Base-by-base conservation (phyloP, 2,797 vertebrate genomes). In the Channa striata region DNA sequence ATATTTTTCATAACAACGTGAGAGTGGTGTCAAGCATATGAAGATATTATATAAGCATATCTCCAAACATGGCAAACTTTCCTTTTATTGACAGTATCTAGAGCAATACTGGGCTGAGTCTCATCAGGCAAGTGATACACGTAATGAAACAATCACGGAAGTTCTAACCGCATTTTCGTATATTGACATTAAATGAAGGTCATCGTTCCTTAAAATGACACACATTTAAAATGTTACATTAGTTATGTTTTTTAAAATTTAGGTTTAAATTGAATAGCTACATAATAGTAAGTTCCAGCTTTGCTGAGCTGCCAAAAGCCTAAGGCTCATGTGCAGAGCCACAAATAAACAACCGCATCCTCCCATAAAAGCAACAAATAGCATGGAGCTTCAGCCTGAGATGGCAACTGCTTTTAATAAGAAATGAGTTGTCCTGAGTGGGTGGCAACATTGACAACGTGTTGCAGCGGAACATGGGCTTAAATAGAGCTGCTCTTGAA, bases 371-470 rank as follows among this genome's bases (percentile, higher is more conserved):
- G 49, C 52, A 64, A 43, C 75, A 65, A 42, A 56, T 40, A 69
- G 59, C 59, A 57, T 21, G n/a, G 56, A 62, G 25, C 53, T 50
- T 25, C 70, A 68, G 21, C 68, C 37, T 37, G 16, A 67, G 63
- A 78, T 44, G 64, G 39, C 37, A 63, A 37, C 19, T 17, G 50
- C 50, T 71, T 63, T 84, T 44, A 57, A 77, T 62, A 37, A 75
- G 50, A 69, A 68, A 74, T 47, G 11, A 59, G 33, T 50, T 59
- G 50, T 76, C 43, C 52, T 59, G 60, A 59, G 74, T 84, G 70
- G 78, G 72, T 56, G 74, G 65, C 11, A 59, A 59, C 44, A 50
- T 11, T 64, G 17, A 62, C 74, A 82, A 78, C 72, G 36, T 70
- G 58, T 52, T 3, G 61, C 23, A 72, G 66, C 49, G 39, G 34